Conservation (phyloP, 2,888 invertebrate genomes). For the Drosophila mimica region DNA sequence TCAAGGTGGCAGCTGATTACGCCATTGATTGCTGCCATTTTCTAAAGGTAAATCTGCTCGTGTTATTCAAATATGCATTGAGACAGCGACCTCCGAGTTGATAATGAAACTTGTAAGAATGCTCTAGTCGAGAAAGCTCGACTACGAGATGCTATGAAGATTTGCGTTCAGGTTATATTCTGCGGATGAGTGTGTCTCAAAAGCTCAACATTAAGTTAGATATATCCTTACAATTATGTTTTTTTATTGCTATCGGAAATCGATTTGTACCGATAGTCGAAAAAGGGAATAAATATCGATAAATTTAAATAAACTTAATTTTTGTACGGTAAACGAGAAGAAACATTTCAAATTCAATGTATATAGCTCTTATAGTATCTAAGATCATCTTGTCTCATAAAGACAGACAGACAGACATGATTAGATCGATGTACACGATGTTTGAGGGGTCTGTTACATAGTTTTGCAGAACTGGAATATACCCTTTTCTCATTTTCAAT, state of each 20-base stretch:
- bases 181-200: not conserved
- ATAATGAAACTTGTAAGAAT: conserved; percentile 50
- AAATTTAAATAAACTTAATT: not conserved
- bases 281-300: too few relatives aligned
- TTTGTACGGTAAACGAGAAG: not conserved
- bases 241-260: not conserved
- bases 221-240: not conserved
- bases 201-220: not conserved
- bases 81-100: conserved; percentile 27
- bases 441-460: not conserved
- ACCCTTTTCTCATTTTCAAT: not conserved
- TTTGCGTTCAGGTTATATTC: not conserved
- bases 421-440: too few relatives aligned
- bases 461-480: not conserved
- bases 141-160: not conserved
- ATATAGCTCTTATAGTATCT: too few relatives aligned
- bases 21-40: not conserved
- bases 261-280: not conserved
- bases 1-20: not conserved
- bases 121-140: not conserved
- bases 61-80: conserved; percentile 1
- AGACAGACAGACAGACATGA: not conserved
- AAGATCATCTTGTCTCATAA: not conserved
- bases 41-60: not conserved
- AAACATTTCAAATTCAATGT: not conserved